Evolutionary conservation across 2,888 invertebrate species (phyloP).

Genomic region (Folsomia candida): DNA sequence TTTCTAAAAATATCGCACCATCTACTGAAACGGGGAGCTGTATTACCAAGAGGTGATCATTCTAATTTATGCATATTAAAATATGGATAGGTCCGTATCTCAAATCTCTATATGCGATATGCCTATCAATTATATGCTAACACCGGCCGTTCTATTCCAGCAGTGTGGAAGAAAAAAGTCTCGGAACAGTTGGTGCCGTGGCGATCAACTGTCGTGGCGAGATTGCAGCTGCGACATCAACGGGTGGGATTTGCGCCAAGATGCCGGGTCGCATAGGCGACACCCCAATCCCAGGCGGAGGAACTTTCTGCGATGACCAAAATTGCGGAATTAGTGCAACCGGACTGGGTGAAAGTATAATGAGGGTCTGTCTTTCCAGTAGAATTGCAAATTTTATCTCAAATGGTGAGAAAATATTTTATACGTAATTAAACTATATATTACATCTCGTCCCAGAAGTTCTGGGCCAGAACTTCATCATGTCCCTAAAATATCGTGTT

Average conservation of each 20-base stretch:
- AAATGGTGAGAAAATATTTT: constrained; percentile 52
- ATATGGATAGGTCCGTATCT: too few relatives aligned
- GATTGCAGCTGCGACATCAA: constrained; percentile 78
- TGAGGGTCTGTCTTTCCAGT: constrained; percentile 73
- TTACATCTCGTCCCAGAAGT: too few relatives aligned
- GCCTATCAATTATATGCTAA: too few relatives aligned
- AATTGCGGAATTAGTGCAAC: constrained; percentile 76
- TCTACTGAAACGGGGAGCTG: constrained; percentile 29
- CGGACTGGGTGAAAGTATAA: constrained; percentile 79
- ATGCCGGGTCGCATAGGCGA: constrained; percentile 63
- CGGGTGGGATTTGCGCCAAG: constrained; percentile 56
- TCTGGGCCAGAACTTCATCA: too few relatives aligned
- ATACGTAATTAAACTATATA: background rate
- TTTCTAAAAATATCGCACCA: constrained; percentile 12
- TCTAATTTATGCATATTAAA: too few relatives aligned
- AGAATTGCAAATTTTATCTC: constrained; percentile 67
- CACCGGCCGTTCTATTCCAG: too few relatives aligned
- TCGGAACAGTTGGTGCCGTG: constrained; percentile 81
- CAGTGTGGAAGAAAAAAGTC: too few relatives aligned
- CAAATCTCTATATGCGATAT: too few relatives aligned
- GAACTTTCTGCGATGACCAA: constrained; percentile 41
- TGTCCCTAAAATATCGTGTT: background rate
- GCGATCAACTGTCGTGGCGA: constrained; percentile 71
- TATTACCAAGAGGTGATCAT: too few relatives aligned
- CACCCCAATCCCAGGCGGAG: constrained; percentile 59